These are phyloP conservation scores for Chrysina gloriosa DNA, from an alignment of 2,888 invertebrate species.

Conservation along the genomic window DNA sequence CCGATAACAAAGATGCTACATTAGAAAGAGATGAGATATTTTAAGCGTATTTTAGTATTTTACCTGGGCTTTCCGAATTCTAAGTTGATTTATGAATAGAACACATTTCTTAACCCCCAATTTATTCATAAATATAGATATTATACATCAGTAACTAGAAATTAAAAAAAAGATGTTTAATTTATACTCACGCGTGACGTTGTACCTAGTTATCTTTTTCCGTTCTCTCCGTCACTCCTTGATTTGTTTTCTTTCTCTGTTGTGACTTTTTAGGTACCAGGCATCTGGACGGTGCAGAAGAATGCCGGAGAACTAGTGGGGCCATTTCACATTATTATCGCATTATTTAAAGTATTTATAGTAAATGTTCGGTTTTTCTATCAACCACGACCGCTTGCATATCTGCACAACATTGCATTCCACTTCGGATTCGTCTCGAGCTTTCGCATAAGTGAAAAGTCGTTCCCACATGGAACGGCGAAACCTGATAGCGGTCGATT, in stretches of 20 bases:
- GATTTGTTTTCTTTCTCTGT: slow-evolving; percentile 30
- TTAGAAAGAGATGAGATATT: slow-evolving; percentile 17
- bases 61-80: slow-evolving; percentile 48
- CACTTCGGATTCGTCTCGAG: slow-evolving; percentile 39
- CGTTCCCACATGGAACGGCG: slow-evolving; percentile 25
- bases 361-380: slow-evolving; percentile 45
- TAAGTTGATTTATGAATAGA: slow-evolving; percentile 51
- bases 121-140: slow-evolving; percentile 55
- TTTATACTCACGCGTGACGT: slow-evolving; percentile 44
- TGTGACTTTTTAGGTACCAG: slow-evolving; percentile 10
- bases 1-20: slow-evolving; percentile 23
- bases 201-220: not conserved
- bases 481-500: slow-evolving; percentile 28
- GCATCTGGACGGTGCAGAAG: slow-evolving; percentile 43
- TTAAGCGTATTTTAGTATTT: slow-evolving; percentile 37
- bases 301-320: slow-evolving; percentile 47
- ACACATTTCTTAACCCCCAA: slow-evolving; percentile 50
- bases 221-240: not conserved
- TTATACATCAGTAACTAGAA: slow-evolving; percentile 52
- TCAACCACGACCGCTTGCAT: slow-evolving; percentile 40
- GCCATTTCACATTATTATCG: slow-evolving; percentile 48
- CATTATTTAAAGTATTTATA: slow-evolving; percentile 49
- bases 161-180: slow-evolving; percentile 49
- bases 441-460: slow-evolving; percentile 28
- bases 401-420: slow-evolving; percentile 46